These are phyloP conservation scores for Parasteatoda lunata DNA, from an alignment of 2,888 invertebrate species.

Conservation along the genomic window DNA sequence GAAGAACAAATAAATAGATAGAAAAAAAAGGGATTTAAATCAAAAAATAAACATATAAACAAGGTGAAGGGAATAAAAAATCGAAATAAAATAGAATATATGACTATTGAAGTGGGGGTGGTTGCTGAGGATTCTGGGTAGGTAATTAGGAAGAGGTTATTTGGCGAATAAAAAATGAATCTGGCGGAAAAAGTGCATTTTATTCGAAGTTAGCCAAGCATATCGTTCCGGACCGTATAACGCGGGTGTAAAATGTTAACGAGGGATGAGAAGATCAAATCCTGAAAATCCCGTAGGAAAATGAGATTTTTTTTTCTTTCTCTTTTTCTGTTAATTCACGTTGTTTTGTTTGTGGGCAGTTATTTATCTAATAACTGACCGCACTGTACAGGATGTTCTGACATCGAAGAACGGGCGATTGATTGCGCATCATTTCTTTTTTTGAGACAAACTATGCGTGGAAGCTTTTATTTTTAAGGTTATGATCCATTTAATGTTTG, in stretches of 20 bases:
- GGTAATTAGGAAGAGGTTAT: slow-evolving; percentile 57
- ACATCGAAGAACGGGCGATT: neutral
- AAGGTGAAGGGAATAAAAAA: neutral
- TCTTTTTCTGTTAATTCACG: neutral
- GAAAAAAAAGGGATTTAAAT: neutral
- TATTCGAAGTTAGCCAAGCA: slow-evolving; percentile 50
- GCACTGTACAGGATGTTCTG: neutral
- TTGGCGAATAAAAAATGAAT: slow-evolving; percentile 42
- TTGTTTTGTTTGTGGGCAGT: slow-evolving; percentile 13
- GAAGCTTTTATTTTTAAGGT: neutral
- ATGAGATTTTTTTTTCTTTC: slow-evolving; percentile 27
- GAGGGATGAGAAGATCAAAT: slow-evolving; percentile 49
- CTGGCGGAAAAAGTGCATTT: slow-evolving; percentile 59
- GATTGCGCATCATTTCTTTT: neutral
- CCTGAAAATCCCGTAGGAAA: slow-evolving; percentile 41
- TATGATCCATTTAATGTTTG: neutral
- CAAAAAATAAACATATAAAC: neutral
- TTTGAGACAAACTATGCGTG: neutral
- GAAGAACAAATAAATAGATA: neutral
- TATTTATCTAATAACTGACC: slow-evolving; percentile 1
- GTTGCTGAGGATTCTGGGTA: slow-evolving; percentile 42
- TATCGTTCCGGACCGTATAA: slow-evolving; percentile 48
- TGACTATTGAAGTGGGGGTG: slow-evolving; percentile 22
- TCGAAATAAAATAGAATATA: neutral
- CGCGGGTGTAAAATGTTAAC: slow-evolving; percentile 56